phyloP scores from a whole-genome alignment of 2,113 vertebrate species.

The Salvator merianae region DNA sequence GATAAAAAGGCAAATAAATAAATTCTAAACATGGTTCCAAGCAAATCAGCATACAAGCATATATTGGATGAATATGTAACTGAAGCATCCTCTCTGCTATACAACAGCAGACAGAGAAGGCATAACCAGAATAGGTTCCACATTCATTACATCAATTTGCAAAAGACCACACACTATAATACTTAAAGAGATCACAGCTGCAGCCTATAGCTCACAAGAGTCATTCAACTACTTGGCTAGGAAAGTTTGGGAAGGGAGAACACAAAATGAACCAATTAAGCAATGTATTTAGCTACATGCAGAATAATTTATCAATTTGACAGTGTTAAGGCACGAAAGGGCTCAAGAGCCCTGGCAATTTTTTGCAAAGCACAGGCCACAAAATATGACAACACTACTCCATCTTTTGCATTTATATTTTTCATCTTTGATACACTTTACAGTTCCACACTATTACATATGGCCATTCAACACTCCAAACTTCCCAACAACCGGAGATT shows the following conservation, averaged over 20 bases:
- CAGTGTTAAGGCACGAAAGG: background rate
- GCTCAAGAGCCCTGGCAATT: background rate
- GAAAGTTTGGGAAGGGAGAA: background rate
- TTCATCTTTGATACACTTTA: background rate
- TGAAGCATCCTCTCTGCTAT: background rate
- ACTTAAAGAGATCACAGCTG: background rate
- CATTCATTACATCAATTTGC: background rate
- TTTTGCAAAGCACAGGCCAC: background rate
- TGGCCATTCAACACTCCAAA: background rate
- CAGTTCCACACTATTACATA: background rate
- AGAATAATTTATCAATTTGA: background rate
- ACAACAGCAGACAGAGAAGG: background rate
- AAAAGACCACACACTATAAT: background rate
- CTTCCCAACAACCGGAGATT: background rate
- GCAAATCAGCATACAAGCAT: background rate
- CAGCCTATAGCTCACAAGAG: background rate
- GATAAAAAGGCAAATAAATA: too few species aligned
- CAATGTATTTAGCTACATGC: background rate
- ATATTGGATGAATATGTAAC: background rate
- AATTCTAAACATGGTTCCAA: background rate
- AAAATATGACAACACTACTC: background rate
- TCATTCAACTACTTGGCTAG: background rate
- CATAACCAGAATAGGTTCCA: background rate
- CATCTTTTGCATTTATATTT: background rate
- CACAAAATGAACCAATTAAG: background rate